These are phyloP conservation scores for Drosophila leontia DNA, from an alignment of 1,140 invertebrate genomes.

Conservation along the genomic window DNA sequence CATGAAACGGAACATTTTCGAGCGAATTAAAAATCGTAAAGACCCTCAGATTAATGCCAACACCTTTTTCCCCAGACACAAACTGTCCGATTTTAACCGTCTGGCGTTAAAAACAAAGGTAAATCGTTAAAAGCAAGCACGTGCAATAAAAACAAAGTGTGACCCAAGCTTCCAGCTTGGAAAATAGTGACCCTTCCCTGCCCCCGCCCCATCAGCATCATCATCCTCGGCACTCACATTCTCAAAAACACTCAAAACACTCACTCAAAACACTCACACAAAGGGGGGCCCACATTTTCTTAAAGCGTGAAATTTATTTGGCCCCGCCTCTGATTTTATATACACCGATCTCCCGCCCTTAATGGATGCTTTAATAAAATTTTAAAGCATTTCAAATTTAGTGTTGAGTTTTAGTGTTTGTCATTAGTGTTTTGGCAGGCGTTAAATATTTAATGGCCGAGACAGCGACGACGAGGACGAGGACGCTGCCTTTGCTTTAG, in stretches of 20 bases:
- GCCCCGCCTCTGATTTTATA: slow-evolving; percentile 74
- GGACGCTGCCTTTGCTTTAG: slow-evolving; percentile 15
- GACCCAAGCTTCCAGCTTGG: slow-evolving; percentile 33
- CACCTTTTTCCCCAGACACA: slow-evolving; percentile 8
- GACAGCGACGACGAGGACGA: slow-evolving; percentile 16
- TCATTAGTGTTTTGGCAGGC: slow-evolving; percentile 81
- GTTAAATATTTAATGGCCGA: slow-evolving; percentile 78
- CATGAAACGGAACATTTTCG: too few relatives aligned
- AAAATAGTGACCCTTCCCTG: slow-evolving; percentile 37
- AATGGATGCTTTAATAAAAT: slow-evolving; percentile 82
- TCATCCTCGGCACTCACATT: slow-evolving; percentile 16
- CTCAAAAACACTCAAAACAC: slow-evolving; percentile 9
- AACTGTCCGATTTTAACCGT: slow-evolving; percentile 1
- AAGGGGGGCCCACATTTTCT: slow-evolving; percentile 34
- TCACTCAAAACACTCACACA: slow-evolving; percentile 19
- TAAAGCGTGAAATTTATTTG: slow-evolving; percentile 79
- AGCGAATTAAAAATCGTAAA: background rate
- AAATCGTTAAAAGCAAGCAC: slow-evolving; percentile 62
- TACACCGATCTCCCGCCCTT: slow-evolving; percentile 44
- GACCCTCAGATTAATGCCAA: background rate
- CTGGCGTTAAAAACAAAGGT: slow-evolving; percentile 28
- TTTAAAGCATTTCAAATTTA: slow-evolving; percentile 79
- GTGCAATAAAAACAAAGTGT: slow-evolving; percentile 76
- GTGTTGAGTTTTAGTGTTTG: slow-evolving; percentile 78
- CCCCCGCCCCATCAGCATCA: background rate